These are phyloP conservation scores for Athripsodes cinereus DNA, from an alignment of 2,888 invertebrate species.

Conservation along the genomic window DNA sequence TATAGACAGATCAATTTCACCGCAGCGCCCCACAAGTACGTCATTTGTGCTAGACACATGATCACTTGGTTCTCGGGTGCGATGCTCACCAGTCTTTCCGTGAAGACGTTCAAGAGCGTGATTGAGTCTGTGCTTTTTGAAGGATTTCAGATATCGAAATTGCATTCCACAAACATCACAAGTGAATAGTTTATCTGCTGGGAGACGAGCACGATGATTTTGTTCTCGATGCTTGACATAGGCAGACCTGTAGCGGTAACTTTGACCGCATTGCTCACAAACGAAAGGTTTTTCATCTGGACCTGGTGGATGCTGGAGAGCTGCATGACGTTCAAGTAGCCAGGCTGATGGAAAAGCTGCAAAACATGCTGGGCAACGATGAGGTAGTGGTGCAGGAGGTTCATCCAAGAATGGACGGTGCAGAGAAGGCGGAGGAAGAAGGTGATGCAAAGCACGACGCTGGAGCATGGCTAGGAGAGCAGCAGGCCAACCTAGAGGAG, in stretches of 20 bases:
- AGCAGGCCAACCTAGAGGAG: slow-evolving; percentile 46
- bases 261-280: slow-evolving; percentile 87
- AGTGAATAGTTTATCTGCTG: slow-evolving; percentile 84
- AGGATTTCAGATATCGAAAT: slow-evolving; percentile 82
- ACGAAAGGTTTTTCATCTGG: slow-evolving; percentile 84
- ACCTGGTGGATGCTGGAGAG: slow-evolving; percentile 70
- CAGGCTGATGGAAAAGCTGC: slow-evolving; percentile 84
- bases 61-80: slow-evolving; percentile 48
- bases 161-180: slow-evolving; percentile 92
- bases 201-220: slow-evolving; percentile 79
- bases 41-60: slow-evolving; percentile 71
- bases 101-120: slow-evolving; percentile 80
- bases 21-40: slow-evolving; percentile 48
- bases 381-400: slow-evolving; percentile 35
- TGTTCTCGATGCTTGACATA: slow-evolving; percentile 81
- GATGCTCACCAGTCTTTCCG: slow-evolving; percentile 45
- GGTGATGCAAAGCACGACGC: slow-evolving; percentile 33
- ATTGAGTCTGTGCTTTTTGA: slow-evolving; percentile 83
- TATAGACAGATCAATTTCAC: slow-evolving; percentile 55
- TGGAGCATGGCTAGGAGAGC: slow-evolving; percentile 46
- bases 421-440: slow-evolving; percentile 47
- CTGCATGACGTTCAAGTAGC: slow-evolving; percentile 79
- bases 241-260: slow-evolving; percentile 82
- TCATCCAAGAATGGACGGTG: slow-evolving; percentile 37
- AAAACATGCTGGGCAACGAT: slow-evolving; percentile 76